Conservation (phyloP, 2,888 invertebrate species). For the Adelphocoris suturalis region DNA sequence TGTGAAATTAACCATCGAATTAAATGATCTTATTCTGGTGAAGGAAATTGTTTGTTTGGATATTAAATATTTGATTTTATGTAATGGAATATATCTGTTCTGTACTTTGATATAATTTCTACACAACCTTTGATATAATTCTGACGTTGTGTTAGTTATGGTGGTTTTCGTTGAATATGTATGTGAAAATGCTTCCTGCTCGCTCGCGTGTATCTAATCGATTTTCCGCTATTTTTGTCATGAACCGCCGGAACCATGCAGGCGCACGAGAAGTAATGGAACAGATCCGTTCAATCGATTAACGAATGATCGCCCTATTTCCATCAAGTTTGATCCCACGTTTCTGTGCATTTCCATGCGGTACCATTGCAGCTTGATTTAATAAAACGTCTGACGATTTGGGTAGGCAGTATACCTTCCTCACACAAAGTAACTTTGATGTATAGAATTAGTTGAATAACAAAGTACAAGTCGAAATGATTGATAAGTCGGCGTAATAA, state of each 20-base stretch:
- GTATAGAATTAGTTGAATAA: too few species aligned
- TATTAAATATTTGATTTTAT: not conserved
- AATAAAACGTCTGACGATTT: not conserved
- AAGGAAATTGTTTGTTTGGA: too few species aligned
- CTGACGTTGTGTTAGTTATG: not conserved
- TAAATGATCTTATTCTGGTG: not conserved
- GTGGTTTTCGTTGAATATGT: not conserved
- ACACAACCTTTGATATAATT: not conserved
- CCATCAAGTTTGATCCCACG: not conserved
- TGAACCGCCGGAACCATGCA: not conserved
- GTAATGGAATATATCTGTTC: not conserved
- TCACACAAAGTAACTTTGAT: too few species aligned
- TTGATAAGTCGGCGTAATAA: too few species aligned
- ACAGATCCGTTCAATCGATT: not conserved
- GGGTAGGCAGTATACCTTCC: too few species aligned
- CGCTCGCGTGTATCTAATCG: not conserved
- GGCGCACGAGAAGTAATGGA: conserved; percentile 12
- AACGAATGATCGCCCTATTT: not conserved
- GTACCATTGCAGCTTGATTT: too few species aligned
- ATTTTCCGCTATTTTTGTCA: conserved; percentile 19
- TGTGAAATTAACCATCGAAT: not conserved
- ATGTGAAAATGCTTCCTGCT: not conserved
- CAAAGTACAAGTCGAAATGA: too few species aligned
- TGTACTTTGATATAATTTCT: not conserved
- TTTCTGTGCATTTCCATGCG: too few species aligned